These are phyloP conservation scores for Aspiorhynchus laticeps DNA, from an alignment of 2,113 vertebrate species.

Conservation along the genomic window DNA sequence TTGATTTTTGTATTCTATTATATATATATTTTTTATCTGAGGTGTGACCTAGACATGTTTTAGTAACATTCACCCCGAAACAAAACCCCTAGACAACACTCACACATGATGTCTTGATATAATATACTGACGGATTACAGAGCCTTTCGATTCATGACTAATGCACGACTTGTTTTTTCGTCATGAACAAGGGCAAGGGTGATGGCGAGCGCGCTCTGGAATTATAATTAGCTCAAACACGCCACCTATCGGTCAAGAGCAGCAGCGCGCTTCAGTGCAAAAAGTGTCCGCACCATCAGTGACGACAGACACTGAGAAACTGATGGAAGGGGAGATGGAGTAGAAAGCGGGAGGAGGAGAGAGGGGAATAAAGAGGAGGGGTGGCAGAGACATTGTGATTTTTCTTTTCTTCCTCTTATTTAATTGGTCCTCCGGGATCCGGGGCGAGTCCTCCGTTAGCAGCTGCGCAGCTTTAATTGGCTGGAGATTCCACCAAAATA, in stretches of 20 bases:
- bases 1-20: too few species aligned
- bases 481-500: constrained; percentile 58
- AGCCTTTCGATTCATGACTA: neutral
- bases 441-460: constrained; percentile 53
- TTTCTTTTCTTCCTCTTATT: constrained; percentile 52
- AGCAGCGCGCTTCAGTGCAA: constrained; percentile 1
- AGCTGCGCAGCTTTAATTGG: constrained; percentile 61
- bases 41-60: neutral
- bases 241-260: constrained; percentile 58
- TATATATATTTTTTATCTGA: too few species aligned
- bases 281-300: constrained; percentile 31
- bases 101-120: neutral
- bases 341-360: constrained; percentile 49
- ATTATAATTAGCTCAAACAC: constrained; percentile 60
- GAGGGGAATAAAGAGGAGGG: constrained; percentile 43
- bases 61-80: neutral
- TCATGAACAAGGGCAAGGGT: constrained; percentile 13
- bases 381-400: constrained; percentile 51
- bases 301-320: constrained; percentile 43
- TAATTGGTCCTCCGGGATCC: constrained; percentile 66
- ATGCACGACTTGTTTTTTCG: neutral
- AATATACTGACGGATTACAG: neutral
- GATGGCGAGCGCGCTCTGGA: neutral
- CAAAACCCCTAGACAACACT: neutral
- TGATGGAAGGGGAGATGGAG: constrained; percentile 41